Conservation (phyloP, 2,888 invertebrate genomes). For the Bombyx huttoni region DNA sequence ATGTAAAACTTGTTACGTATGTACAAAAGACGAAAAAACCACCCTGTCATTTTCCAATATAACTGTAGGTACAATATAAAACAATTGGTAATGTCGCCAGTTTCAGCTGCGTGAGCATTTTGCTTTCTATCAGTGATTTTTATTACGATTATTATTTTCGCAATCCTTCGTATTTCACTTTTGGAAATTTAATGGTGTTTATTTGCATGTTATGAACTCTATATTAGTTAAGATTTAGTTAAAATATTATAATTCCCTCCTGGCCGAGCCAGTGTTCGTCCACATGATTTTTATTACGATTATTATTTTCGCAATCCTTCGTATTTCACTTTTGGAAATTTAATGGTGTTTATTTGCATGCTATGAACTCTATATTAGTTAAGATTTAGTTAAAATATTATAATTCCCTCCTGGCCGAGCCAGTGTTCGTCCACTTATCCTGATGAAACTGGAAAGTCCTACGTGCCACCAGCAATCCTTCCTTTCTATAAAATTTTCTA, state of each 20-base stretch:
- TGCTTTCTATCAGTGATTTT: background rate
- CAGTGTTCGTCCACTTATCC: too few species aligned
- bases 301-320: background rate
- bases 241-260: background rate
- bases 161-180: background rate
- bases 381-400: background rate
- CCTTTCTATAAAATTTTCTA: too few species aligned
- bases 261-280: too few species aligned
- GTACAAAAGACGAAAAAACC: constrained; percentile 21
- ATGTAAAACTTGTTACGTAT: background rate
- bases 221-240: background rate
- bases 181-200: constrained; percentile 2
- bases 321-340: background rate
- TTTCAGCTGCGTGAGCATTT: constrained; percentile 3
- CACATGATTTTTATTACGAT: background rate
- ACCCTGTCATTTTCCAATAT: constrained; percentile 33
- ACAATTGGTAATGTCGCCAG: constrained; percentile 15
- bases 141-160: background rate
- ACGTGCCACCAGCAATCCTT: too few species aligned
- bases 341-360: constrained; percentile 3
- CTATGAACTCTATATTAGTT: background rate
- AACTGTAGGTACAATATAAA: constrained; percentile 1
- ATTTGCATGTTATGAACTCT: background rate
- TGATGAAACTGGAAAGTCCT: too few species aligned
- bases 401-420: too few species aligned